Percentiles rank a stretch among this genome's conserved stretches.
Evolutionary conservation across 2,888 invertebrate species (phyloP).

Genomic region (Cheilosia variabilis): DNA sequence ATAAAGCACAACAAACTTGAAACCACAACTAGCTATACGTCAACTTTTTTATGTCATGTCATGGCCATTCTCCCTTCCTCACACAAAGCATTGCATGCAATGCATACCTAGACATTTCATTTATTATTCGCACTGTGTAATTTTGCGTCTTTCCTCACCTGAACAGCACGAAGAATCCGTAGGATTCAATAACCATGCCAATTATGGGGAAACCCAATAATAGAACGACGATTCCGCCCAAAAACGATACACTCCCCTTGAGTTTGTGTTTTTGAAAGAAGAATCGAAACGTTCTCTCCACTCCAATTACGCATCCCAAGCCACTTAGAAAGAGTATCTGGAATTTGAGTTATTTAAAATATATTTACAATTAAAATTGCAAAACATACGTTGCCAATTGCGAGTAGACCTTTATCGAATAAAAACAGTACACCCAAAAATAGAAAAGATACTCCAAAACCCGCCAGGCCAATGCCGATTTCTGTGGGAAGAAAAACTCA

Average conservation of each 20-base stretch:
- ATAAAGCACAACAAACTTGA: too few relatives aligned
- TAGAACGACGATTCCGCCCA: conserved; percentile 96
- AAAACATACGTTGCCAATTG: conserved; percentile 99
- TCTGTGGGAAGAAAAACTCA: conserved; percentile 86
- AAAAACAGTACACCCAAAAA: conserved; percentile 96
- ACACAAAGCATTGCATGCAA: too few relatives aligned
- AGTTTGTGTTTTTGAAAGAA: conserved; percentile 99
- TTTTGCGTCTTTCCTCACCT: conserved; percentile 85
- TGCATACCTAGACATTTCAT: too few relatives aligned
- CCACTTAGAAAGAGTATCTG: conserved; percentile 98
- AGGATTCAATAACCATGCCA: conserved; percentile 98
- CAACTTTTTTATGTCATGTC: too few relatives aligned
- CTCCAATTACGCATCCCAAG: conserved; percentile 97
- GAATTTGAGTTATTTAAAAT: conserved; percentile 80
- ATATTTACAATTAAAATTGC: conserved; percentile 2
- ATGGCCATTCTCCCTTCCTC: too few relatives aligned
- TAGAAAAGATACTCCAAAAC: conserved; percentile 97
- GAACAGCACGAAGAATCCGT: conserved; percentile 95
- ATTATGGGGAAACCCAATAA: conserved; percentile 97
- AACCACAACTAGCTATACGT: too few relatives aligned
- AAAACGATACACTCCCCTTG: conserved; percentile 94
- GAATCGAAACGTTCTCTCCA: conserved; percentile 97
- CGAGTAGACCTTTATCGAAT: conserved; percentile 98
- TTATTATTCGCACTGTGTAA: too few relatives aligned
- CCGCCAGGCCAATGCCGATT: conserved; percentile 98